Conservation (phyloP, 2,113 vertebrate species). For the Apodemus sylvaticus region DNA sequence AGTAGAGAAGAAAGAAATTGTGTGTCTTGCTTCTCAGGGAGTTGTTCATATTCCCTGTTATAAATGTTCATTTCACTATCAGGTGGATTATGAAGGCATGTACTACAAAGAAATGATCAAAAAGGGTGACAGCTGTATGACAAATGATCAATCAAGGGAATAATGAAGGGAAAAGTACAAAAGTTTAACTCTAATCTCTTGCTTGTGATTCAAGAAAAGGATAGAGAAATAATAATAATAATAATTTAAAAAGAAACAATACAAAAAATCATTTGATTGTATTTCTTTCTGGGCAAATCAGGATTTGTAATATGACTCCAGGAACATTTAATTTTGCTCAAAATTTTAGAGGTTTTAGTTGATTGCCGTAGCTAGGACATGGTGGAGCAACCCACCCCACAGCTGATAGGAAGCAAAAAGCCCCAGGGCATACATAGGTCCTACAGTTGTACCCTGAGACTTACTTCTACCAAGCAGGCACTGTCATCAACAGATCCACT, state of each 20-base stretch:
- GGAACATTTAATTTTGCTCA: background rate
- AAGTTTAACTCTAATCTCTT: background rate
- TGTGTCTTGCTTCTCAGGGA: background rate
- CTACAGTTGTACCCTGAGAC: background rate
- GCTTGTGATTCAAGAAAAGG: background rate
- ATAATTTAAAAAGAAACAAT: no score
- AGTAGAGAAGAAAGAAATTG: background rate
- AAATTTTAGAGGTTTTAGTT: background rate
- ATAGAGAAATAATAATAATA: no score
- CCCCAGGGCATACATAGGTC: rapidly evolving
- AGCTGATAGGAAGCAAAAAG: background rate
- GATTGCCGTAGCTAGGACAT: background rate
- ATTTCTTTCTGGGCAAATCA: background rate
- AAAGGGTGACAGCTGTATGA: background rate
- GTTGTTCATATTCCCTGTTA: background rate
- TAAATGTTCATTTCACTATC: background rate
- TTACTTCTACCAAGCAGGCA: background rate
- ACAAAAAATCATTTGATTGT: background rate
- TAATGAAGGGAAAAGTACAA: background rate
- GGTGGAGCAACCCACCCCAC: background rate
- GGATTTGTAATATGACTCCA: background rate
- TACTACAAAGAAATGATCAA: background rate
- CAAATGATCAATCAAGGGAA: background rate
- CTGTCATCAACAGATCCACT: background rate
- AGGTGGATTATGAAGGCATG: background rate